These are phyloP conservation scores for Koerneria pararmatus DNA, from an alignment of 2,888 invertebrate genomes.

Conservation along the genomic window DNA sequence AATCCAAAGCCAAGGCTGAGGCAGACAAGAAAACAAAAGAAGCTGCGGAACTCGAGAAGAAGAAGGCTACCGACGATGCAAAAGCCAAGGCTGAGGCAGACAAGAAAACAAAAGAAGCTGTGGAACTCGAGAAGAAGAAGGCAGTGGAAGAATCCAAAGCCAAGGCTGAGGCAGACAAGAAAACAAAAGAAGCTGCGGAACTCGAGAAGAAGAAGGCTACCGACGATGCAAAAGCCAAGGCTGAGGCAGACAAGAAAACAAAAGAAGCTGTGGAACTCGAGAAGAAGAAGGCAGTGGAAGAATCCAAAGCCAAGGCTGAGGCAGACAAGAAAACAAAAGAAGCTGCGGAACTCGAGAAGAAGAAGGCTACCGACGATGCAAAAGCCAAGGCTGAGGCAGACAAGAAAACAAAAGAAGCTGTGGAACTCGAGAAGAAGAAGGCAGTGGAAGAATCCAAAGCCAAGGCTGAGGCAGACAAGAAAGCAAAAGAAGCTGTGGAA, in stretches of 20 bases:
- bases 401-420: neutral
- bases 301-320: conserved; percentile 15
- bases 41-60: neutral
- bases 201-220: conserved; percentile 3
- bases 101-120: conserved; percentile 8
- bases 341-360: neutral
- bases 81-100: no score
- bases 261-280: conserved; percentile 12
- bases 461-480: conserved; percentile 4
- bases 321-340: neutral
- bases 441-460: neutral
- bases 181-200: neutral
- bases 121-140: neutral
- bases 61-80: no score
- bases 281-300: conserved; percentile 20
- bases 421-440: conserved; percentile 9
- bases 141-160: neutral
- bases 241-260: neutral
- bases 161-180: conserved; percentile 11
- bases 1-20: no score
- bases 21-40: conserved; percentile 4
- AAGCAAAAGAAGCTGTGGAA: conserved; percentile 21
- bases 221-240: conserved; percentile 8
- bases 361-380: neutral
- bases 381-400: neutral